phyloP scores from a whole-genome alignment of 2,113 vertebrate species.

The Myotis yumanensis region DNA sequence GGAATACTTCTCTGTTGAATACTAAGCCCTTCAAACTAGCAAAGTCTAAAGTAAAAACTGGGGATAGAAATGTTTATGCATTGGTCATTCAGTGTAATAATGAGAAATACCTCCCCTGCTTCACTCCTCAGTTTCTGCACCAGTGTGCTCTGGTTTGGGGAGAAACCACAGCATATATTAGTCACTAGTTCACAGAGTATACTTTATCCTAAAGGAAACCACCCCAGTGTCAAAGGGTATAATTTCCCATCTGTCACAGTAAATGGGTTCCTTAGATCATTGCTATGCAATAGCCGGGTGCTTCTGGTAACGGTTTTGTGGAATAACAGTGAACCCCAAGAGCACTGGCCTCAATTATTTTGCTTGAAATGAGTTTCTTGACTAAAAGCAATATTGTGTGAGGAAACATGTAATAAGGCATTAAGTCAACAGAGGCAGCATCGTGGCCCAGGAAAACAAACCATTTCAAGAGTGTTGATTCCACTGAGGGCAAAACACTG shows the following conservation, averaged over 20 bases:
- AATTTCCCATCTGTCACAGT: not conserved
- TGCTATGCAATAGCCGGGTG: not conserved
- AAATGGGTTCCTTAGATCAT: not conserved
- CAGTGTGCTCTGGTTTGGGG: not conserved
- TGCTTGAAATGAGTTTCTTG: conserved; percentile 9
- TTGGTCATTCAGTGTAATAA: conserved; percentile 4
- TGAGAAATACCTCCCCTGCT: not conserved
- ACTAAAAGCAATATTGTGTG: conserved; percentile 18
- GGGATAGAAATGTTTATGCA: not conserved
- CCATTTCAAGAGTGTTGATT: conserved; percentile 31
- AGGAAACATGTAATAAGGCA: not conserved
- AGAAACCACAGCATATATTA: not conserved
- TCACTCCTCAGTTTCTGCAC: not conserved
- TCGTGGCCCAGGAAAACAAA: not conserved
- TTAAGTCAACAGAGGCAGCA: conserved; percentile 20
- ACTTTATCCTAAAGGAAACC: not conserved
- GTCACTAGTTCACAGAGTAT: conserved; percentile 8
- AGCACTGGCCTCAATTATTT: conserved; percentile 8
- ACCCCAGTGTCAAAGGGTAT: not conserved
- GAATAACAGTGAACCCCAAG: not conserved
- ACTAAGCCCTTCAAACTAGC: not conserved
- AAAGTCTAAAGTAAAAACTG: conserved; percentile 3
- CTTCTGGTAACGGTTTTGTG: not conserved
- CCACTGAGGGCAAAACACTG: not conserved
- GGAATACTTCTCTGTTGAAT: not conserved